Evolutionary conservation across 2,113 vertebrate genomes (phyloP), one percentile per base, ranked within the genome.

Genomic region (Oryzias javanicus): DNA sequence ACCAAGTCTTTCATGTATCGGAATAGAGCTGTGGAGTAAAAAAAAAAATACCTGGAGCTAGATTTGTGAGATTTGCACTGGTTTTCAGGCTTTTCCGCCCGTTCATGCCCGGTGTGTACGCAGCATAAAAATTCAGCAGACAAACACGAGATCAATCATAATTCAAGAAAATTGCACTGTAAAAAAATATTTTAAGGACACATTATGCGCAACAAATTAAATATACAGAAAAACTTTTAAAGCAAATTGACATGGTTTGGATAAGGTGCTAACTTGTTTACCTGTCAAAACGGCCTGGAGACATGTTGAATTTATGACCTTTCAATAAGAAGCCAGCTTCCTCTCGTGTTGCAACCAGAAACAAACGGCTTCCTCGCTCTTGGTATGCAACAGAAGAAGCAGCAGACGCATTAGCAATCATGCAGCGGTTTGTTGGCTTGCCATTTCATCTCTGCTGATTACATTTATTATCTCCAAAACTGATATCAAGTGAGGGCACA

Each of bases 401-500:
- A 62, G 60, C 62, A 63, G 70, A 63, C 60, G 41, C 74, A 82
- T 74, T 50, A 76, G 72, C 74, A 77, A 77, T 78, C 75, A 79
- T 60, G 42, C 79, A 51, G 70, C 70, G 66, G 75, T 72, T 69
- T 64, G 53, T 55, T 77, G 76, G 55, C 64, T 79, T 66, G 69
- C 62, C 65, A 51, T 70, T 81, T 81, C 58, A 81, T 80, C 72
- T 73, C 63, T 44, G 48, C 65, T 82, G 65, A 80, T 81, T 81
- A 53, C 60, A 67, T 78, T 79, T 63, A 73, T 80, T 82, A 72
- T 69, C 62, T 64, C 53, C 42, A 69, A 53, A 64, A 57, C 67
- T 68, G 67, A 82, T 69, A 67, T 76, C 50, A 67, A 71, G 45
- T 58, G 55, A 42, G 45, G 51, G 45, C 45, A 52, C 45, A 71